Conservation (phyloP, 1,140 invertebrate genomes). For the Temnothorax nylanderi region DNA sequence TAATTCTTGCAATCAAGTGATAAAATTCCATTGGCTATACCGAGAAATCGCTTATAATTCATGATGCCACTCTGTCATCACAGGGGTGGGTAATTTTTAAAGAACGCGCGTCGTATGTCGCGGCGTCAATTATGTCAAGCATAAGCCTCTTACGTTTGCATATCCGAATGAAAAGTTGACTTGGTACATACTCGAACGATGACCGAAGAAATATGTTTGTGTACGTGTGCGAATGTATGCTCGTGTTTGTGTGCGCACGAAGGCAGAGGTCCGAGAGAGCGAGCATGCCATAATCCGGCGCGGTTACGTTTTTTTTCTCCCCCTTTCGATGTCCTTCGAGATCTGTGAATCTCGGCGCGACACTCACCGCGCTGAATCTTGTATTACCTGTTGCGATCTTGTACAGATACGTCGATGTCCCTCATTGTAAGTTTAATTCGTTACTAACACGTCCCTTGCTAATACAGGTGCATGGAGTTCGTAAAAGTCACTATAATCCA, state of each 20-base stretch:
- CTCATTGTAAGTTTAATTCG: conserved; percentile 44
- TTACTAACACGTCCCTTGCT: conserved; percentile 12
- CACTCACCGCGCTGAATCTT: conserved; percentile 62
- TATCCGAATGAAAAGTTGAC: conserved; percentile 43
- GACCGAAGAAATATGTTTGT: background rate
- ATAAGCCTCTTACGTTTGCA: conserved; percentile 50
- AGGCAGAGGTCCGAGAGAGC: background rate
- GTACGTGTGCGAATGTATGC: background rate
- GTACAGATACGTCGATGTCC: conserved; percentile 36
- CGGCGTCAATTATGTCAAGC: conserved; percentile 51
- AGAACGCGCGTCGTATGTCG: conserved; percentile 25
- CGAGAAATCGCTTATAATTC: conserved; percentile 34
- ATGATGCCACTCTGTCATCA: conserved; percentile 52
- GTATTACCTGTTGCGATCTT: conserved; percentile 65
- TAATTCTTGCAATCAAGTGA: conserved; percentile 9
- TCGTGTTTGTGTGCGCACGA: background rate
- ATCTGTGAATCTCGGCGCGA: conserved; percentile 61
- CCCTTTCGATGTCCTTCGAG: conserved; percentile 39
- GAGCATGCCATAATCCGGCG: conserved; percentile 39
- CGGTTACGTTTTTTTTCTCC: background rate
- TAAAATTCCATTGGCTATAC: background rate
- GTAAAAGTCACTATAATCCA: background rate
- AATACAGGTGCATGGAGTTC: background rate
- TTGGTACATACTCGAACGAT: conserved; percentile 8
- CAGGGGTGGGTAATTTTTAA: conserved; percentile 36